Conservation (phyloP, 2,888 invertebrate genomes). For the Colletes collaris region DNA sequence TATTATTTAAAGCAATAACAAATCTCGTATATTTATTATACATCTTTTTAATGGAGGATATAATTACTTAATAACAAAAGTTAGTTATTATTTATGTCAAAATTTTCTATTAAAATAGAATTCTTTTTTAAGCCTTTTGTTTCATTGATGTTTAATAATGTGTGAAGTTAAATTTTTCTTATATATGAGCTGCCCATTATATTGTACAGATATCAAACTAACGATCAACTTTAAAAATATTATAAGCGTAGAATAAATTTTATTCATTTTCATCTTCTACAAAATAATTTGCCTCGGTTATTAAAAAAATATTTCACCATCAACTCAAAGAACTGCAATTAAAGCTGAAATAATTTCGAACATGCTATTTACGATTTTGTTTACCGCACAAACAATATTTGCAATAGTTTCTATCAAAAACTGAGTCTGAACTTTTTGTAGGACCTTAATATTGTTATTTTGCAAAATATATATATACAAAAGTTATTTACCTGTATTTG, state of each 20-base stretch:
- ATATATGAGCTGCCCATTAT: constrained; percentile 7
- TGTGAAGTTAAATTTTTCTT: neutral
- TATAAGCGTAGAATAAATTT: neutral
- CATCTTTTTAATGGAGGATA: neutral
- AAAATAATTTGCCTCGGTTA: neutral
- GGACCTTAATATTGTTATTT: no score
- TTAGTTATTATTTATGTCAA: neutral
- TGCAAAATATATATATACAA: no score
- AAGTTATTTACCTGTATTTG: no score
- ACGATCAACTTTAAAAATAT: constrained; percentile 8
- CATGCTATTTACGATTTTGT: neutral
- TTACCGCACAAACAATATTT: no score
- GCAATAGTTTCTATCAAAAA: no score
- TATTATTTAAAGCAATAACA: constrained; percentile 13
- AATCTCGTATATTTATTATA: constrained; percentile 20
- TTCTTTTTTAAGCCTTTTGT: neutral
- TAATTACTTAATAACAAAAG: neutral
- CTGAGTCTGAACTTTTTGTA: no score
- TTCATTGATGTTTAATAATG: neutral
- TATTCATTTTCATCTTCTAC: constrained; percentile 10
- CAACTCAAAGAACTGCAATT: neutral
- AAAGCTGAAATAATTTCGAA: no score
- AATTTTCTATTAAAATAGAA: constrained; percentile 15
- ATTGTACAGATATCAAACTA: constrained; percentile 11
- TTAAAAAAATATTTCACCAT: neutral